phyloP scores from a whole-genome alignment of 2,888 invertebrate genomes.

The Actias luna region DNA sequence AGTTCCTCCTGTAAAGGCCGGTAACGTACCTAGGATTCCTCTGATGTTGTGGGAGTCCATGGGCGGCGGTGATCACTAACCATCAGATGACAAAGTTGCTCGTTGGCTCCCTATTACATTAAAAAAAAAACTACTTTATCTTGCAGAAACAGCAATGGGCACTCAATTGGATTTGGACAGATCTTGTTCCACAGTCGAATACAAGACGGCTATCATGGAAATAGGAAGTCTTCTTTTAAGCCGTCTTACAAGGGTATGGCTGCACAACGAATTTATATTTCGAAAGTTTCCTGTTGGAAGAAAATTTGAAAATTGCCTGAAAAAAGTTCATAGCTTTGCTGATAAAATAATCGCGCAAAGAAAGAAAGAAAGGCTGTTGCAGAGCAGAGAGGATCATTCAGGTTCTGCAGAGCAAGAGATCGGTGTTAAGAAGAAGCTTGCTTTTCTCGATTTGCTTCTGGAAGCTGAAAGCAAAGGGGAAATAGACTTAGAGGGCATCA shows the following conservation, averaged over 20 bases:
- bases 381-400: slow-evolving; percentile 13
- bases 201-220: slow-evolving; percentile 74
- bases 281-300: slow-evolving; percentile 63
- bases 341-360: slow-evolving; percentile 79
- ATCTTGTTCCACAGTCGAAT: slow-evolving; percentile 59
- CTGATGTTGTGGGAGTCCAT: too few species aligned
- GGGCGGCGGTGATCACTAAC: too few species aligned
- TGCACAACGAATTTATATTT: slow-evolving; percentile 78
- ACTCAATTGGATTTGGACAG: slow-evolving; percentile 69
- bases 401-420: slow-evolving; percentile 19
- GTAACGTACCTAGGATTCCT: too few species aligned
- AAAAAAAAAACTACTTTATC: not conserved
- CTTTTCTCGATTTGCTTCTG: slow-evolving; percentile 85
- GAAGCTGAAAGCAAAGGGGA: slow-evolving; percentile 81
- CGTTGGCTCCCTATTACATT: too few species aligned
- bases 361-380: slow-evolving; percentile 36
- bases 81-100: too few species aligned
- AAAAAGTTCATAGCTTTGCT: slow-evolving; percentile 77
- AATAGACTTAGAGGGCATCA: slow-evolving; percentile 83
- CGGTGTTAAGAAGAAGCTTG: slow-evolving; percentile 75
- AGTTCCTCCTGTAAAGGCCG: too few species aligned
- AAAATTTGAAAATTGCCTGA: slow-evolving; percentile 67
- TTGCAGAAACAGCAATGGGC: slow-evolving; percentile 84
- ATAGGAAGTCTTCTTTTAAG: slow-evolving; percentile 50
- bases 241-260: slow-evolving; percentile 77